These are phyloP conservation scores for Gymnocypris eckloni DNA, from an alignment of 2,797 vertebrate species.

Conservation along the genomic window DNA sequence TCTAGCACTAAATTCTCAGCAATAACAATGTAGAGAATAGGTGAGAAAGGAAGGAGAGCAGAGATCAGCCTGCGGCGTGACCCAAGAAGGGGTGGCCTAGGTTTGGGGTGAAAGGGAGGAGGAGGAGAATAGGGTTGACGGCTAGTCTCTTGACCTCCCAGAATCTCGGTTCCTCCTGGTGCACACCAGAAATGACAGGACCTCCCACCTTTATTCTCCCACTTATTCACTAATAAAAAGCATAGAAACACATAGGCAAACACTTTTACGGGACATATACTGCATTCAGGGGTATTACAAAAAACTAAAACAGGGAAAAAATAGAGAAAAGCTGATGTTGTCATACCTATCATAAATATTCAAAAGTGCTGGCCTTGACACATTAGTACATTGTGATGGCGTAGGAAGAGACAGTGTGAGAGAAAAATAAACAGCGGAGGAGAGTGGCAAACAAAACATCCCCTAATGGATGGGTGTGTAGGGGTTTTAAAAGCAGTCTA, in stretches of 20 bases:
- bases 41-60: constrained; percentile 67
- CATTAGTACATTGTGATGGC: constrained; percentile 27
- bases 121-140: constrained; percentile 32
- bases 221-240: constrained; percentile 31
- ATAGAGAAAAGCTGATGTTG: neutral
- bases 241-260: constrained; percentile 43
- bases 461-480: constrained; percentile 59
- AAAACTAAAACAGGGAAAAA: constrained; percentile 27
- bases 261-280: constrained; percentile 45
- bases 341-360: neutral
- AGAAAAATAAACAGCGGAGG: constrained; percentile 28
- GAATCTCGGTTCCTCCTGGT: constrained; percentile 51
- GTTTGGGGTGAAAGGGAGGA: constrained; percentile 32
- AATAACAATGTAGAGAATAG: constrained; percentile 76
- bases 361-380: constrained; percentile 21
- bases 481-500: constrained; percentile 59
- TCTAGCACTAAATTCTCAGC: constrained; percentile 78
- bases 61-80: constrained; percentile 36
- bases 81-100: constrained; percentile 36
- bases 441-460: constrained; percentile 55
- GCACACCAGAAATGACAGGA: constrained; percentile 59
- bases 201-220: constrained; percentile 54
- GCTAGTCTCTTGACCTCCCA: constrained; percentile 64
- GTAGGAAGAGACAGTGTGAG: constrained; percentile 23
- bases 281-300: constrained; percentile 33